These are phyloP conservation scores for Oenanthe melanoleuca DNA, from an alignment of 2,113 vertebrate species.

Conservation along the genomic window DNA sequence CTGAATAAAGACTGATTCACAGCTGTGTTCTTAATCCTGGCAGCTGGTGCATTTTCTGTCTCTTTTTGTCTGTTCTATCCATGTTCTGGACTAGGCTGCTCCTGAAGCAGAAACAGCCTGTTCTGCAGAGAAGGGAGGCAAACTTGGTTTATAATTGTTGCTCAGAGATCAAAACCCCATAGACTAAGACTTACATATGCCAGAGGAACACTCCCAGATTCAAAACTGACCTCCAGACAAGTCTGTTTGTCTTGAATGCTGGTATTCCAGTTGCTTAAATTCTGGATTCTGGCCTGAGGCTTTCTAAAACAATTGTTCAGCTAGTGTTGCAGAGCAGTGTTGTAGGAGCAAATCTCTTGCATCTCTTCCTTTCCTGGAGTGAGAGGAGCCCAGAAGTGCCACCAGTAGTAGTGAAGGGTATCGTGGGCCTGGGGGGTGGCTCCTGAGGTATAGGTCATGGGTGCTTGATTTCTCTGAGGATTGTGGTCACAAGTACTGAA, in stretches of 20 bases:
- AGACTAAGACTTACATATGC: neutral
- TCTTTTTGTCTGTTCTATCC: neutral
- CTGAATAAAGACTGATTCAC: slow-evolving; percentile 22
- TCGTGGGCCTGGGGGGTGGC: fast-evolving
- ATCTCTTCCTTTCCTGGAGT: neutral
- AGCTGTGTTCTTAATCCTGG: slow-evolving; percentile 30
- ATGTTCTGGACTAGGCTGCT: neutral
- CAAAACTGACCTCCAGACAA: neutral
- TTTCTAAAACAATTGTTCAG: neutral
- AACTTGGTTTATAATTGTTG: neutral
- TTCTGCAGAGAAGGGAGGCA: neutral
- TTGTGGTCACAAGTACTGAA: neutral
- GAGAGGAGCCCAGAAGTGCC: neutral
- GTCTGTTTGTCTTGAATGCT: neutral
- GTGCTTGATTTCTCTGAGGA: neutral
- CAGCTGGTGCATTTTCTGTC: slow-evolving; percentile 19
- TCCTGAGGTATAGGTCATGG: neutral
- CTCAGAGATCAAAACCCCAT: neutral
- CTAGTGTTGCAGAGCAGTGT: neutral
- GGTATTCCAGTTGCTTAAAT: neutral
- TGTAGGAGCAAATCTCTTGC: neutral
- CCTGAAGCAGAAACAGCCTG: neutral
- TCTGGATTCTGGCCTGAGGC: neutral
- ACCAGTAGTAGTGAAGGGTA: neutral
- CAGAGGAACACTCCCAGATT: neutral